Conservation (phyloP, 1,140 invertebrate genomes). For the Drosophila lini region DNA sequence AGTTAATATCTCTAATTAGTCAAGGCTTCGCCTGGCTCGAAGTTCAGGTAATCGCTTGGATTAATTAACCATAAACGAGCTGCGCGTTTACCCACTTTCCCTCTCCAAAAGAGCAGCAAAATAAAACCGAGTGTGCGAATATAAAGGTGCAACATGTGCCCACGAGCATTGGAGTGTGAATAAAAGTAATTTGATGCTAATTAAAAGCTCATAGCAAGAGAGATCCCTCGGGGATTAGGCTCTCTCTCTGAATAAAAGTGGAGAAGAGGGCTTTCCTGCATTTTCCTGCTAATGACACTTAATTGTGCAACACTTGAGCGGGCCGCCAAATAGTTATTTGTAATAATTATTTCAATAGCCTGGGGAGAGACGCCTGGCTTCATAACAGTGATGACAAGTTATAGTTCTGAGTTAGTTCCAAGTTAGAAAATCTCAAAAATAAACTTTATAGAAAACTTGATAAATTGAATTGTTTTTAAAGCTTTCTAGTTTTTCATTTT, state of each 20-base stretch:
- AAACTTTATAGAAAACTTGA: too few species aligned
- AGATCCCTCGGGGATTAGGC: conserved; percentile 25
- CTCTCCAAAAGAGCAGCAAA: background rate
- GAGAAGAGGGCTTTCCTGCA: conserved; percentile 20
- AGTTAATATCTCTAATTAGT: conserved; percentile 23
- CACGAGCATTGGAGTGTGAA: conserved; percentile 59
- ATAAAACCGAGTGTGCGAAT: conserved; percentile 11
- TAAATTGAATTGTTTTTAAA: too few species aligned
- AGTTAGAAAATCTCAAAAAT: background rate
- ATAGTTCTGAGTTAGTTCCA: too few species aligned
- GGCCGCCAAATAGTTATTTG: conserved; percentile 58
- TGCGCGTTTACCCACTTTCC: conserved; percentile 11
- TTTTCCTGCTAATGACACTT: conserved; percentile 71
- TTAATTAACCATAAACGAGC: conserved; percentile 45
- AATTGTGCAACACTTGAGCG: conserved; percentile 62
- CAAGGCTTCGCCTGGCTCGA: background rate
- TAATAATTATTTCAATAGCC: conserved; percentile 65
- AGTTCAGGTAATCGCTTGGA: conserved; percentile 26
- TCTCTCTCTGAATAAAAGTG: background rate
- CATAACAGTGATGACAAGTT: conserved; percentile 11
- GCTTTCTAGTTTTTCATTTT: background rate
- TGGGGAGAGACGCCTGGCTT: conserved; percentile 18
- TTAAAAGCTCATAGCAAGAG: conserved; percentile 58
- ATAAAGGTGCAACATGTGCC: conserved; percentile 45
- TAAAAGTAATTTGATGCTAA: conserved; percentile 81